Base-by-base conservation (phyloP, 92 coral and sea anemone genomes). In the Zoanthus solanderi region DNA sequence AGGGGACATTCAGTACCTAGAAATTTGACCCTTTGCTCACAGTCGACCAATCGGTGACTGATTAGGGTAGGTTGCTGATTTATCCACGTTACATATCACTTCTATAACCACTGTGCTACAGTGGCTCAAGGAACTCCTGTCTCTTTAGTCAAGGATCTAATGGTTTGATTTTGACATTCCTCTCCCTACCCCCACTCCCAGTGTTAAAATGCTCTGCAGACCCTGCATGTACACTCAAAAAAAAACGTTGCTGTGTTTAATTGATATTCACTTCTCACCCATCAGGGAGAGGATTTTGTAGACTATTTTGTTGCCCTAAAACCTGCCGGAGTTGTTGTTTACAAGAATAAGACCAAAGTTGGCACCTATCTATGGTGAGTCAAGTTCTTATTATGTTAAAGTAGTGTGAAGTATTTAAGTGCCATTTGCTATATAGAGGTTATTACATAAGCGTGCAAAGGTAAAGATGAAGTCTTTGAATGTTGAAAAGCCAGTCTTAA, bases 311-410 rank as follows among this genome's bases (percentile, higher is more conserved):
- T 97, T 32, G 98, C 98, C 3, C 88, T 97, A 18, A 97, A 92
- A 57, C 99, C 98, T 23, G 92, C 99, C 42, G 99, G 99, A 32
- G 96, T 97, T 12, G 93, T 94, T 16, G 98, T 97, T 61, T 95
- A 93, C 86, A 95, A 91, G 80, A 91, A 96, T 66, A 96, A 96
- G 84, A 97, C 98, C 53, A 91, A 94, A 42, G 96, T 97, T 83
- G 99, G 99, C 61, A 93, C 94, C 34, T 97, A 97, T 69, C 92
- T 95, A 77, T 97, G 99, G 99, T 95, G 75, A 84, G 92, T 76
- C 6, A 14, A 32, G 14, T 14, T 78, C 4, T 37, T 23, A 23
- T 23, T 23, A 23, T 23, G 23, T 23, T 23, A 23, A 23, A 23
- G 42, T 37, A 37, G 42, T 37, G 42, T 37, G 42, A 37, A 0